Evolutionary conservation across 2,888 invertebrate genomes (phyloP).

Genomic region (Eupithecia dodoneata): DNA sequence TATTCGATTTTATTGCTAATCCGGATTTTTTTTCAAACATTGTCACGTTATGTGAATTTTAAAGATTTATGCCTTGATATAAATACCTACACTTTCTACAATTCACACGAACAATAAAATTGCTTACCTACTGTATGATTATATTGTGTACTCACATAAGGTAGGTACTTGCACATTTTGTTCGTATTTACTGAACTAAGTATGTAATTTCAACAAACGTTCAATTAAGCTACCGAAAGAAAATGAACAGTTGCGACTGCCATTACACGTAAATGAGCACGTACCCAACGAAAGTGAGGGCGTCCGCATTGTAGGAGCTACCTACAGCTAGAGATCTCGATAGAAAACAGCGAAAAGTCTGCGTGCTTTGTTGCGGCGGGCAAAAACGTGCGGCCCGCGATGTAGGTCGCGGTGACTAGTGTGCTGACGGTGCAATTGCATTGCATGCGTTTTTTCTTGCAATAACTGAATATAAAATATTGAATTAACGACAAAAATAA

Average conservation of each 20-base stretch:
- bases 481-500: neutral
- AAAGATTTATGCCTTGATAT: conserved; percentile 7
- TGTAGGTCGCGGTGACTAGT: conserved; percentile 79
- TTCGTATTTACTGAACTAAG: neutral
- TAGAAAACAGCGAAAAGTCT: conserved; percentile 76
- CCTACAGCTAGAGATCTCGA: conserved; percentile 64
- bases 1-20: conserved; percentile 25
- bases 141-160: neutral
- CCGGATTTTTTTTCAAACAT: conserved; percentile 12
- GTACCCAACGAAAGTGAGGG: conserved; percentile 76
- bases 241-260: conserved; percentile 52
- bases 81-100: conserved; percentile 4
- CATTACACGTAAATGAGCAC: conserved; percentile 64
- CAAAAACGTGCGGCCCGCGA: conserved; percentile 74
- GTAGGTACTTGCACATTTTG: neutral
- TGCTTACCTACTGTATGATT: neutral
- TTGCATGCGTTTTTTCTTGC: conserved; percentile 31
- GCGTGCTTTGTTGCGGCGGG: conserved; percentile 56
- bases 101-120: neutral
- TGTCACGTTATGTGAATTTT: conserved; percentile 2
- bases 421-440: conserved; percentile 52
- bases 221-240: conserved; percentile 12
- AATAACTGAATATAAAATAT: conserved; percentile 25
- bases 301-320: conserved; percentile 71
- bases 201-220: conserved; percentile 5